These are phyloP conservation scores for Aleiodes leptofemur DNA, from an alignment of 2,888 invertebrate species.

Conservation along the genomic window DNA sequence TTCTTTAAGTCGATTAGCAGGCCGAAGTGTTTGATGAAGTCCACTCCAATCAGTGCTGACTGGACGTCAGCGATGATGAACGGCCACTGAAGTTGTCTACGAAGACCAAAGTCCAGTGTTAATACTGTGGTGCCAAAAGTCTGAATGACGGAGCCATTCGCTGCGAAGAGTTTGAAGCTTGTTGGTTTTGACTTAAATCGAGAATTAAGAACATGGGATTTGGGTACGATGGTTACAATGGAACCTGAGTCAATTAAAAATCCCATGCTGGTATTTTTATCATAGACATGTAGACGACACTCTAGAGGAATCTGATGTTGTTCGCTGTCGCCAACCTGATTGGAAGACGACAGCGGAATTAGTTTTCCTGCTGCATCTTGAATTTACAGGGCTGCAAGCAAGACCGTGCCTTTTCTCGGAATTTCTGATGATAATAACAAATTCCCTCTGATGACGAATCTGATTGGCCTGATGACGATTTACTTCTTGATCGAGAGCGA, in stretches of 20 bases:
- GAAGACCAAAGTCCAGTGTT: slow-evolving; percentile 40
- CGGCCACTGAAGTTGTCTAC: slow-evolving; percentile 39
- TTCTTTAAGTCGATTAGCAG: slow-evolving; percentile 46
- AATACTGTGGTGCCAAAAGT: slow-evolving; percentile 40
- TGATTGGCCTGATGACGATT: background rate
- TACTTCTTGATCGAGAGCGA: background rate
- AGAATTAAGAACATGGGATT: background rate
- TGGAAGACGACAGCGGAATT: background rate
- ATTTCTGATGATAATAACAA: slow-evolving; percentile 42
- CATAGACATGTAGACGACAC: slow-evolving; percentile 35
- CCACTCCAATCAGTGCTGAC: slow-evolving; percentile 44
- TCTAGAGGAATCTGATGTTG: background rate
- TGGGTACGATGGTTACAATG: slow-evolving; percentile 42
- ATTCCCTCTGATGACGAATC: background rate
- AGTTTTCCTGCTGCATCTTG: slow-evolving; percentile 38
- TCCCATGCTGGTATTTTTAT: background rate
- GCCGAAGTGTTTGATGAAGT: slow-evolving; percentile 43
- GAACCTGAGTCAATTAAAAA: slow-evolving; percentile 55
- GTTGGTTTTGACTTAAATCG: background rate
- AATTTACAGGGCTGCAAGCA: slow-evolving; percentile 28
- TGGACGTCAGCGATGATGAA: slow-evolving; percentile 45
- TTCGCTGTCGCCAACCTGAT: slow-evolving; percentile 34
- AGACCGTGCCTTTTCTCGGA: too few relatives aligned
- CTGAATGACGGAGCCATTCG: slow-evolving; percentile 39
- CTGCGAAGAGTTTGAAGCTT: slow-evolving; percentile 39